These are phyloP conservation scores for Tipula lateralis DNA, from an alignment of 2,888 invertebrate genomes.

Conservation along the genomic window DNA sequence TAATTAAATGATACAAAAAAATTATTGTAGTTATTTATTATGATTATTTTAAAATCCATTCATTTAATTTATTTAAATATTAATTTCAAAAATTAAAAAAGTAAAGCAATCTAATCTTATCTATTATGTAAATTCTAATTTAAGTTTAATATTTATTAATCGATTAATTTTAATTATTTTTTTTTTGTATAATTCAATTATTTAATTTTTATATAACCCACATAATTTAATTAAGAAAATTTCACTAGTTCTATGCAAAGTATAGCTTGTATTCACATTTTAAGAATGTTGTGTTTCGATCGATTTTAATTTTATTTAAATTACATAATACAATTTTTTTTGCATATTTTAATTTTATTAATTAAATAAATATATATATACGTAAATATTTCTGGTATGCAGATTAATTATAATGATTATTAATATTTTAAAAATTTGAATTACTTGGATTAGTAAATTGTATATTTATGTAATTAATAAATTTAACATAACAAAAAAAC, in stretches of 20 bases:
- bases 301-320: background rate
- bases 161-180: background rate
- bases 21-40: background rate
- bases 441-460: background rate
- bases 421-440: background rate
- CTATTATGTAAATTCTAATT: slow-evolving; percentile 4
- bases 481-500: slow-evolving; percentile 6
- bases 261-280: slow-evolving; percentile 68
- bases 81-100: background rate
- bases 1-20: slow-evolving; percentile 19
- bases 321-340: background rate
- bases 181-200: slow-evolving; percentile 34
- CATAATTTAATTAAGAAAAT: slow-evolving; percentile 58
- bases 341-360: slow-evolving; percentile 24
- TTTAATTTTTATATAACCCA: slow-evolving; percentile 54
- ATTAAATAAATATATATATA: slow-evolving; percentile 19
- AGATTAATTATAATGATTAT: background rate
- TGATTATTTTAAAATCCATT: background rate
- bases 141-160: background rate
- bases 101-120: background rate
- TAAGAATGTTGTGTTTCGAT: background rate
- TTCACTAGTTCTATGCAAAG: slow-evolving; percentile 90
- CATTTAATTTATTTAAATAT: background rate
- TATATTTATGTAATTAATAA: slow-evolving; percentile 14
- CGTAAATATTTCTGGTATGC: background rate